These are phyloP conservation scores for Stenodema calcarata DNA, from an alignment of 2,888 invertebrate species.

Conservation along the genomic window DNA sequence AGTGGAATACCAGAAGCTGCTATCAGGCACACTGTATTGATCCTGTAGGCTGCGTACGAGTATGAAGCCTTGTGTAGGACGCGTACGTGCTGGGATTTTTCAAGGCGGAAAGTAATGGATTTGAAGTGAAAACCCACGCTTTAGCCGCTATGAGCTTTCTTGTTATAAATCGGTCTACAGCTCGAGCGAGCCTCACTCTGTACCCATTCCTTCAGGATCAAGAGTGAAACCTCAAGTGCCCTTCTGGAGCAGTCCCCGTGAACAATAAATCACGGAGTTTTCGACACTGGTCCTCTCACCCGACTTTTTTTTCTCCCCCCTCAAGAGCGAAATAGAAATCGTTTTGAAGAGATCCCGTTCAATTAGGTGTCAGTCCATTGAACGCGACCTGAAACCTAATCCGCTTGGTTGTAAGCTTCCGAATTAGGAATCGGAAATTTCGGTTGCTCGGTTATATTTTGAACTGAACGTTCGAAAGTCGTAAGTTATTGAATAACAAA, in stretches of 20 bases:
- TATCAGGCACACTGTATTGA: too few relatives aligned
- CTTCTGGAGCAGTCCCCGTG: background rate
- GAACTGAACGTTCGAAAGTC: background rate
- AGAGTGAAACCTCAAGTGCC: background rate
- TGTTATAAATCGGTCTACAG: background rate
- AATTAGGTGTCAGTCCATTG: conserved; percentile 25
- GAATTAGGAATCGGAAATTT: background rate
- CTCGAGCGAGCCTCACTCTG: background rate
- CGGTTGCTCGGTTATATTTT: background rate
- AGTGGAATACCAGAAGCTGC: too few relatives aligned
- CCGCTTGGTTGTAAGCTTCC: background rate
- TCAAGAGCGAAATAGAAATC: background rate
- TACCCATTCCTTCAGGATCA: background rate
- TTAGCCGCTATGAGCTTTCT: background rate
- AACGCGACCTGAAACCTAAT: conserved; percentile 20
- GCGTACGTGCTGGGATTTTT: background rate
- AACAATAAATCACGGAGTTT: conserved; percentile 10
- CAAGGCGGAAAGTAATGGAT: background rate
- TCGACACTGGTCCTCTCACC: background rate
- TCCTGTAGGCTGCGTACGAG: too few relatives aligned
- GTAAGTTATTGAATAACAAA: background rate
- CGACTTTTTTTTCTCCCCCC: background rate
- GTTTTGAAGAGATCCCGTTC: conserved; percentile 3
- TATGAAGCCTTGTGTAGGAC: too few relatives aligned
- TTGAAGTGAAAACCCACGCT: background rate